Percentiles rank a stretch among this genome's conserved stretches.
Conservation (phyloP, 2,888 invertebrate genomes). For the Asteroscopus sphinx region DNA sequence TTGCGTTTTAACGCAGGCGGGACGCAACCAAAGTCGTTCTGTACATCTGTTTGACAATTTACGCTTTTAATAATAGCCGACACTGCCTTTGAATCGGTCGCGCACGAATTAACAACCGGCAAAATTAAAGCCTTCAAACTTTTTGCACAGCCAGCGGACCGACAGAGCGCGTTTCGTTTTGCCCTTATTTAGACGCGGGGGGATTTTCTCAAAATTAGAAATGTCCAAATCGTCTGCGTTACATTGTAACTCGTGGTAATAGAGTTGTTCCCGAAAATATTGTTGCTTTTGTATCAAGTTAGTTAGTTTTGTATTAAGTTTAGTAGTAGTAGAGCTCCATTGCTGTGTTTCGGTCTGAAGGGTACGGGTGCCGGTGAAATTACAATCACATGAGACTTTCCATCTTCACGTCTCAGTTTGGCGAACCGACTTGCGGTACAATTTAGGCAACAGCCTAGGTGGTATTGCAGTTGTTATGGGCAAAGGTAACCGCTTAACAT, state of each 20-base stretch:
- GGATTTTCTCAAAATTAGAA: constrained; percentile 74
- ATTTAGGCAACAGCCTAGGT: too few relatives aligned
- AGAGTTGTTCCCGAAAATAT: constrained; percentile 54
- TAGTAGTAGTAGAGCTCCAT: too few relatives aligned
- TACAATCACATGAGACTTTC: too few relatives aligned
- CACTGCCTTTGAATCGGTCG: constrained; percentile 86
- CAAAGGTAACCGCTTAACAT: too few relatives aligned
- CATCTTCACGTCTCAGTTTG: too few relatives aligned
- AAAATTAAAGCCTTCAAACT: constrained; percentile 87
- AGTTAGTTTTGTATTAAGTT: too few relatives aligned
- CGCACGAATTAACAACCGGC: constrained; percentile 85
- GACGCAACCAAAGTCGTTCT: constrained; percentile 81
- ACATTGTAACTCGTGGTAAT: constrained; percentile 57
- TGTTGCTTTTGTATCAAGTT: constrained; percentile 45
- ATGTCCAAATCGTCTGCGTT: constrained; percentile 64
- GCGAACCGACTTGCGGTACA: too few relatives aligned
- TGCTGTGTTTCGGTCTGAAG: too few relatives aligned
- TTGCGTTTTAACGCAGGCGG: constrained; percentile 80
- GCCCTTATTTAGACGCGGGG: constrained; percentile 70
- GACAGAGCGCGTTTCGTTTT: constrained; percentile 69
- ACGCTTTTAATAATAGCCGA: constrained; percentile 88
- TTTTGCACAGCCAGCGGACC: constrained; percentile 76
- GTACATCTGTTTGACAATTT: constrained; percentile 88
- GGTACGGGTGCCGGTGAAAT: too few relatives aligned
- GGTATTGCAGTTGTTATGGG: too few relatives aligned